Base-by-base conservation (phyloP, 1,140 invertebrate species). In the Oscheius sp. region DNA sequence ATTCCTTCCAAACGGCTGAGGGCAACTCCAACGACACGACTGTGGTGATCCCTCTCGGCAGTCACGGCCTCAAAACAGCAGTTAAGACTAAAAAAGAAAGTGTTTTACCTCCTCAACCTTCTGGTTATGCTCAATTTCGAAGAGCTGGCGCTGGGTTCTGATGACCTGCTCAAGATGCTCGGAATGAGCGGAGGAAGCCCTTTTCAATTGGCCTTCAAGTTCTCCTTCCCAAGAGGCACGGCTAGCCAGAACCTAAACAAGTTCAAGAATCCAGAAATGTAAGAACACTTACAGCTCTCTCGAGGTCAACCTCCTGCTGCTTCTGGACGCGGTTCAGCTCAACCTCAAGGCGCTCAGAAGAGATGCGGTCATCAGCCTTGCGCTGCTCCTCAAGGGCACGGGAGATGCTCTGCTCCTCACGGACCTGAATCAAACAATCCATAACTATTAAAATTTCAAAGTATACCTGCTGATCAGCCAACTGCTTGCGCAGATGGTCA, bases 1-100 rank as follows among this genome's bases (percentile, higher is more conserved):
- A 97, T 90, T n/a, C 92, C 94, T 73, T 90, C 89, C 62, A 95
- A 86, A 81, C 92, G 90, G 23, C 91, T 91, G 31, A 93, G 88
- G 85, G 93, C 90, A 0, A 88, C 89, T 1, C 91, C 91, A 15
- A 96, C 85, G 82, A 94, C 90, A 52, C 88, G 86, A 84, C 93
- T 91, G 85, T 91, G 84, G 86, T 88, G 35, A 87, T 89, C 67
- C 88, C 89, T 79, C 90, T 92, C 85, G n/a, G 79, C 61, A 87
- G 84, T 83, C 58, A 64, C 87, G 59, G 69, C 84, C 78, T 83
- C 20, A 77, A 78, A 59, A 23, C 20, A 59, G 15, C 13, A 23
- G 29, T 15, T 59, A 28, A 59, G 42, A 18, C 13, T 61, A 15
- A 20, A 1, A 69, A 62, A 4, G 2, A 38, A 13, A 1, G n/a